Conservation (phyloP, 2,797 vertebrate genomes). For the Pipistrellus pygmaeus region DNA sequence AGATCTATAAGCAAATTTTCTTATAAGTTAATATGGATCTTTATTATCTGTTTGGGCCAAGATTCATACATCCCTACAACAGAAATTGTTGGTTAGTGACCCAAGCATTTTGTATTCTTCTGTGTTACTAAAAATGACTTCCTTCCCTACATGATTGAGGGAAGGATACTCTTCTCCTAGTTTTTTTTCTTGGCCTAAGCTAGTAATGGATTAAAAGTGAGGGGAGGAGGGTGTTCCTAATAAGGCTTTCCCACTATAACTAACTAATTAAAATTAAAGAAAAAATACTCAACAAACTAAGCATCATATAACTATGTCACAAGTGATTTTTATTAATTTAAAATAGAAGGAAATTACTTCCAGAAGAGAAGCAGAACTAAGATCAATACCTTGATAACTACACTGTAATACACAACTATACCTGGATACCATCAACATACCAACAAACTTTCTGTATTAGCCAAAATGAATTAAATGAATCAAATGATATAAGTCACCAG, state of each 20-base stretch:
- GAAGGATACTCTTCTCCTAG: background rate
- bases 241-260: background rate
- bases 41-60: background rate
- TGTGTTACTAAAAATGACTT: background rate
- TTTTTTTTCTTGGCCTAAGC: background rate
- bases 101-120: background rate
- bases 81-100: background rate
- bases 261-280: background rate
- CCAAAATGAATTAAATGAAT: slow-evolving; percentile 23
- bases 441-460: background rate
- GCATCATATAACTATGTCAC: slow-evolving; percentile 17
- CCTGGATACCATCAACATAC: background rate
- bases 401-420: too few species aligned
- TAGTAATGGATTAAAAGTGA: background rate
- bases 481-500: background rate
- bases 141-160: background rate
- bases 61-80: background rate
- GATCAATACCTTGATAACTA: slow-evolving; percentile 2
- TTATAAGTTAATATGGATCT: background rate
- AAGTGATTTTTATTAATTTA: slow-evolving; percentile 64
- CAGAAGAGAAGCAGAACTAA: slow-evolving; percentile 56
- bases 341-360: slow-evolving; percentile 50
- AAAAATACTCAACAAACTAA: background rate
- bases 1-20: background rate
- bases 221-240: background rate